These are phyloP conservation scores for Otolemur crassicaudatus DNA, from an alignment of 2,797 vertebrate genomes.

Conservation along the genomic window DNA sequence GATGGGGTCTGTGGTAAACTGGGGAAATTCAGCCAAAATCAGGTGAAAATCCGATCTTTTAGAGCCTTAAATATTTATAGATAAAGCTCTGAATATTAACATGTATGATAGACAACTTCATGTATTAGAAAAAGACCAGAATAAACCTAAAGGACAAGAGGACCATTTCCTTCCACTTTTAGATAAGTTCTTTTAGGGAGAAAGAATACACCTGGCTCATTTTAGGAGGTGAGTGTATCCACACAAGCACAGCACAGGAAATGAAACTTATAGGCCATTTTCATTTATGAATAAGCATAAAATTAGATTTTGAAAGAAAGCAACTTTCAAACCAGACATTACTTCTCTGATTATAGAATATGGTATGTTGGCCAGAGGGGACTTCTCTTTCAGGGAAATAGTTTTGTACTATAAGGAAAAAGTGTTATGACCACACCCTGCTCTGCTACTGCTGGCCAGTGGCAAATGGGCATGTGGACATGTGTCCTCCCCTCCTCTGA, in stretches of 20 bases:
- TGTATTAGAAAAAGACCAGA: slow-evolving; percentile 5
- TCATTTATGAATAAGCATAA: not conserved
- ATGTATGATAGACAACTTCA: not conserved
- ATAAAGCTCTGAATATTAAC: not conserved
- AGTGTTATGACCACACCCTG: not conserved
- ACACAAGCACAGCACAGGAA: not conserved
- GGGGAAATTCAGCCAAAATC: not conserved
- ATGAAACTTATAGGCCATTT: not conserved
- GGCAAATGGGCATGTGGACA: rapidly evolving
- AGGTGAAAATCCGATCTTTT: not conserved
- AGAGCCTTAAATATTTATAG: not conserved
- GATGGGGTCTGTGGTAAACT: not conserved
- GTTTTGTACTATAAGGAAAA: not conserved
- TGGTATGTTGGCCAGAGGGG: not conserved
- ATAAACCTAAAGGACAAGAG: not conserved
- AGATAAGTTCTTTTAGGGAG: not conserved
- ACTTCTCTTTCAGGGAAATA: not conserved
- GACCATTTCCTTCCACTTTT: not conserved
- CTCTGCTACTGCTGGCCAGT: not conserved
- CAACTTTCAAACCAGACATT: too few species aligned
- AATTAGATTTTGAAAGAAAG: not conserved
- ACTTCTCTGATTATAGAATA: not conserved
- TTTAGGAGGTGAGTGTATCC: not conserved
- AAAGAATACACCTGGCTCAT: not conserved
- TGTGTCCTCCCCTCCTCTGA: not conserved